Evolutionary conservation across 2,888 invertebrate species (phyloP).

Genomic region (Fissipunctia ypsillon): DNA sequence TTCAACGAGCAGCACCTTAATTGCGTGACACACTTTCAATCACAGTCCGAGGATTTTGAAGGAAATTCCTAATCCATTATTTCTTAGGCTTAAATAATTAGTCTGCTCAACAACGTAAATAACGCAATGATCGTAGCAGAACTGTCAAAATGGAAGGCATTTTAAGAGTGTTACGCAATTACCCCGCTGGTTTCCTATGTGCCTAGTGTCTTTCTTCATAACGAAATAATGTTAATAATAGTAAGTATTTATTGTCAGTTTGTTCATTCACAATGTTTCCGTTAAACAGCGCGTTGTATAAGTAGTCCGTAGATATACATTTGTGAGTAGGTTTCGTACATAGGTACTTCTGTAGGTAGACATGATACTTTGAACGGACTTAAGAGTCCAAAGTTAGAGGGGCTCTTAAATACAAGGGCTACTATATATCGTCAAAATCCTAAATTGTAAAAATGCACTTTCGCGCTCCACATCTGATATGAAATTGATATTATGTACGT

Average conservation of each 20-base stretch:
- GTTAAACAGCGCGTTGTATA: neutral
- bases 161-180: too few species aligned
- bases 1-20: neutral
- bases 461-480: conserved; percentile 84
- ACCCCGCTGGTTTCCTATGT: too few species aligned
- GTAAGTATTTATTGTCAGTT: neutral
- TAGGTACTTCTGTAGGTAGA: conserved; percentile 20
- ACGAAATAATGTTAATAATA: neutral
- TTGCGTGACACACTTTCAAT: too few species aligned
- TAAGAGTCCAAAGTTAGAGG: conserved; percentile 54
- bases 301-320: neutral
- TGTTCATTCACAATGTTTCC: neutral
- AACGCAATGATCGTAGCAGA: too few species aligned
- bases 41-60: too few species aligned
- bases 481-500: conserved; percentile 87
- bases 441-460: conserved; percentile 75
- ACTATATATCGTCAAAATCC: conserved; percentile 56
- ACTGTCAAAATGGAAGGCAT: too few species aligned
- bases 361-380: conserved; percentile 49
- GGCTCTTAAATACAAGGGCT: conserved; percentile 51
- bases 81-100: too few species aligned
- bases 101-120: too few species aligned
- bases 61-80: too few species aligned
- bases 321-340: conserved; percentile 7
- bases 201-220: neutral